Conservation (phyloP, 1,140 invertebrate species). For the Sesamia nonagrioides region DNA sequence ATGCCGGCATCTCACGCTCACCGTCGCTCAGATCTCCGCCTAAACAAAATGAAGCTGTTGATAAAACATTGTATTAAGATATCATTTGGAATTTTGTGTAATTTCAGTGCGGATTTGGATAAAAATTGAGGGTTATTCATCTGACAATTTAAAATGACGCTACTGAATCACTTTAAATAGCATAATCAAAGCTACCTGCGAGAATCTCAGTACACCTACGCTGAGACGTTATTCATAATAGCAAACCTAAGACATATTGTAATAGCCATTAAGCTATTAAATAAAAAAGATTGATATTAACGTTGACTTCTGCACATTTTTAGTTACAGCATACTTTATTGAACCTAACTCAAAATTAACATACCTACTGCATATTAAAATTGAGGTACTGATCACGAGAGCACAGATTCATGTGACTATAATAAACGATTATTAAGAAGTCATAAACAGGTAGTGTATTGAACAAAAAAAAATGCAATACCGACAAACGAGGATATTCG, state of each 20-base stretch:
- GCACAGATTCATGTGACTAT: conserved; percentile 6
- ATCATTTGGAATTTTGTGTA: conserved; percentile 1
- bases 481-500: conserved; percentile 59
- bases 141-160: not conserved
- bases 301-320: not conserved
- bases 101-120: not conserved
- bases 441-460: conserved; percentile 52
- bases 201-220: not conserved
- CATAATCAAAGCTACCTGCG: not conserved
- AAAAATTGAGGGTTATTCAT: not conserved
- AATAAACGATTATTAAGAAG: conserved; percentile 55
- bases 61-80: conserved; percentile 19
- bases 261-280: not conserved
- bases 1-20: conserved; percentile 79
- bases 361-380: conserved; percentile 22
- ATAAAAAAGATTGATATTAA: not conserved
- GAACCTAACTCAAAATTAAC: not conserved
- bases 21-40: conserved; percentile 90
- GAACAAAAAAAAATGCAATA: conserved; percentile 55
- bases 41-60: conserved; percentile 52
- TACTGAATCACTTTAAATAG: not conserved
- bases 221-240: not conserved
- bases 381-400: not conserved
- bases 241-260: not conserved
- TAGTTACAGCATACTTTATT: not conserved